Evolutionary conservation across 2,888 invertebrate species (phyloP), one percentile per base, ranked within the genome.

Genomic region (Drosophila atroscutellata): DNA sequence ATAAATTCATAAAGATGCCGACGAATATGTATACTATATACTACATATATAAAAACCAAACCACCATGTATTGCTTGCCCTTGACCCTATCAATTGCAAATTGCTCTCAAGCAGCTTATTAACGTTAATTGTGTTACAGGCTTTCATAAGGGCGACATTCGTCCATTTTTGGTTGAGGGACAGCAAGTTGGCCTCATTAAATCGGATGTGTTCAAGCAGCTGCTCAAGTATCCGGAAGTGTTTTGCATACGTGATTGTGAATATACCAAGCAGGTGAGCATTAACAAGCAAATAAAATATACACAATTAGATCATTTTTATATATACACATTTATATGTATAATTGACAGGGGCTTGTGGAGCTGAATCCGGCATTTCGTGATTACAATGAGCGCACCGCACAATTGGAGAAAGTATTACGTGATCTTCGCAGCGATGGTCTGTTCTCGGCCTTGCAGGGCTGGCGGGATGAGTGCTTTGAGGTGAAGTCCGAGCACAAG

Each of bases 381-480:
- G 97, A 97, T 90, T 98, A 97, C 91, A 95, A 96, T 80, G 97
- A 97, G 90, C 95, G 98, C 84, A 97, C 97, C 72, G 94, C 94
- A 62, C 95, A 95, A 91, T 94, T 98, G 54, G 97, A 97, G 79
- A 95, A 95, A 92, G 96, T 98, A 69, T 94, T 99, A 86, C 94
- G 95, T 84, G 95, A 96, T 91, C 94, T 98, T 91, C 94, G 96
- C 72, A 95, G 95, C 75, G 95, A 97, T 85, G 95, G 96, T 90
- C 94, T 95, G 82, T 96, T 98, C 91, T 94, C 96, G 77, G 96
- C 98, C 50, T 94, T 98, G 11, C 96, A 96, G 91, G 98, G 98
- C 24, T 99, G 98, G 98, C 94, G 98, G 91, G 96, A 98, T 94
- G 98, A 99, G 96, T 97, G 96, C 93, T 98, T 97, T 92, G 97